These are phyloP conservation scores for Platanista minor DNA, from an alignment of 2,113 vertebrate genomes.

Conservation along the genomic window DNA sequence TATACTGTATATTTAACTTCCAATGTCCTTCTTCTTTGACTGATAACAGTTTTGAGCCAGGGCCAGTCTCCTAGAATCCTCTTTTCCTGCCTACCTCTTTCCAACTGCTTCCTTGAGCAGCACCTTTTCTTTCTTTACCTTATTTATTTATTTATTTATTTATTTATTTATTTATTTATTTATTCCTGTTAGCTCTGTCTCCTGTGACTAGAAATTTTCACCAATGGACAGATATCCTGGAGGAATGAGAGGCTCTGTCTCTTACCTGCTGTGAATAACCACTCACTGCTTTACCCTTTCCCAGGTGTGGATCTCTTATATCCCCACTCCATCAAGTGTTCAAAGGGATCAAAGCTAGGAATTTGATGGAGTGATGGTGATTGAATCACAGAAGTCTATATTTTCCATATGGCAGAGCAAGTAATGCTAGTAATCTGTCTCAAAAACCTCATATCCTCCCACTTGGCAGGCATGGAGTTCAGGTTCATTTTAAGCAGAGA, in stretches of 20 bases:
- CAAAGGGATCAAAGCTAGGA: background rate
- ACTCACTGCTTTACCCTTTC: background rate
- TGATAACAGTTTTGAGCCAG: background rate
- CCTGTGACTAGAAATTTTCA: background rate
- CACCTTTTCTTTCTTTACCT: background rate
- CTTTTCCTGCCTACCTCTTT: background rate
- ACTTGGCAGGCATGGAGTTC: background rate
- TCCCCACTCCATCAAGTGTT: background rate
- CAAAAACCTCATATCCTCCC: background rate
- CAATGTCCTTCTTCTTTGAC: background rate
- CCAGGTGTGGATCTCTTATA: no score
- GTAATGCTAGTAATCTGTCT: background rate
- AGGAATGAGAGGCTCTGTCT: background rate
- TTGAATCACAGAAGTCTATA: background rate
- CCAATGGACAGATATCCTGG: background rate
- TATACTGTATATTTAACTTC: background rate
- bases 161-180: no score
- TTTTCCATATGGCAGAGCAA: background rate
- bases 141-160: no score
- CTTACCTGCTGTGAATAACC: background rate
- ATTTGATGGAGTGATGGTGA: background rate
- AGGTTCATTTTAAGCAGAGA: background rate
- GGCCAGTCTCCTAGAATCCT: background rate
- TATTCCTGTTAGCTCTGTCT: background rate
- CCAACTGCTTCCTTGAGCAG: background rate